Percentiles rank a stretch among this genome's conserved stretches.
phyloP scores from a whole-genome alignment of 2,113 vertebrate species.

The Heteronetta atricapilla region DNA sequence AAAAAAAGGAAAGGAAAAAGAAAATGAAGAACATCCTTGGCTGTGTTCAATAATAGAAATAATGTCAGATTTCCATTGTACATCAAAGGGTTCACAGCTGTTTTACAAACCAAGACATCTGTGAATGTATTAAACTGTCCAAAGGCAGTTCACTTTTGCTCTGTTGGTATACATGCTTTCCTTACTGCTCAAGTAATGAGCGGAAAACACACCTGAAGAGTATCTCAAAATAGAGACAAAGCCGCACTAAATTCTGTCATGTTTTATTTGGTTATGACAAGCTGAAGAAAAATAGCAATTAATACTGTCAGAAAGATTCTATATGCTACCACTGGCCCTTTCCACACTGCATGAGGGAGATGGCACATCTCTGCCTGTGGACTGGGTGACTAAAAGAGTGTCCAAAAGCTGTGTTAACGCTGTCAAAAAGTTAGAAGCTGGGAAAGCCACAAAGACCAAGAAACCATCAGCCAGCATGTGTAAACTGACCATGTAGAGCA shows the following conservation, averaged over 20 bases:
- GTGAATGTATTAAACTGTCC: neutral
- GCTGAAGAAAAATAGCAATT: neutral
- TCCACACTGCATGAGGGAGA: neutral
- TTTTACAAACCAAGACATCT: neutral
- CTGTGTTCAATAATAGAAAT: neutral
- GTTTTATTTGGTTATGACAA: neutral
- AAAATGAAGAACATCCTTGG: neutral
- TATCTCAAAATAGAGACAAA: neutral
- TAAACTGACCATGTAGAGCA: neutral
- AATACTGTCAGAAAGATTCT: neutral
- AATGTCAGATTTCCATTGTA: neutral
- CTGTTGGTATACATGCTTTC: neutral
- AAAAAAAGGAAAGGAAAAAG: neutral
- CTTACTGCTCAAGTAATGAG: neutral
- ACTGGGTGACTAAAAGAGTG: neutral
- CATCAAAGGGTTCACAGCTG: neutral
- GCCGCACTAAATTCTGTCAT: neutral
- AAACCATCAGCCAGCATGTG: neutral
- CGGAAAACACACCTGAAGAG: neutral
- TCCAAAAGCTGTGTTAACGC: neutral
- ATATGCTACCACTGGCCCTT: fast-evolving
- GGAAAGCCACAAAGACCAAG: neutral
- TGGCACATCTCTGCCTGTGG: neutral
- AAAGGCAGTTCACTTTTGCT: neutral
- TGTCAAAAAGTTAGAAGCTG: neutral